Evolutionary conservation across 2,797 vertebrate genomes (phyloP), one percentile per base, ranked within the genome.

Genomic region (Malacoctenus gilli): DNA sequence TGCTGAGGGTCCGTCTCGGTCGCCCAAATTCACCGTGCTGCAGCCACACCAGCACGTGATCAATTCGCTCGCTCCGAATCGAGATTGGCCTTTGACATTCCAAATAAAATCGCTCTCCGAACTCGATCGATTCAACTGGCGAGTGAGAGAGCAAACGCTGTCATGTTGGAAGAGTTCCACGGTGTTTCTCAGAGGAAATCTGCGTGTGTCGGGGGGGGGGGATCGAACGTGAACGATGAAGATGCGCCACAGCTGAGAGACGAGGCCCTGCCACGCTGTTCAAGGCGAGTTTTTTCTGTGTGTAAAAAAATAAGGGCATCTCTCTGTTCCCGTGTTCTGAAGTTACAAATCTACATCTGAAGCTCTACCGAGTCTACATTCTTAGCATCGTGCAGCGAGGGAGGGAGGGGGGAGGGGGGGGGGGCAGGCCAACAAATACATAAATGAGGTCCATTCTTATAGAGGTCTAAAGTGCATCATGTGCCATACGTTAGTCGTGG

Each of bases 401-500:
- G 2, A 11, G 30, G 2, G 9, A 10, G 30, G 30, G 30, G 2
- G 34, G 19, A 36, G 48, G n/a, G 35, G 15, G 8, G 35, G 31
- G 15, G 25, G 8, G 52, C 65, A 41, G 22, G 30, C 46, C 59
- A 42, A 50, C n/a, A 56, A 49, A 62, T 46, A 59, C 59, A 36
- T 13, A 30, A 72, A 49, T 53, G 67, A 84, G 76, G 79, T 87
- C 80, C 68, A 35, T 74, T 52, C 68, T 69, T 40, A 5, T 32
- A 40, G 28, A 63, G 37, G 59, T 76, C 60, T 87, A 89, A 90
- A 89, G 89, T 89, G 87, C 87, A 66, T 80, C 15, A 15, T 74
- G 87, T 89, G 85, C 83, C 59, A 65, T 80, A 83, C 62, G 23
- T 69, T 62, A 42, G 44, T 75, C 30, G 47, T 19, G 12, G 64